Percentiles rank a stretch among this genome's conserved stretches.
Conservation (phyloP, 2,797 vertebrate species). For the Cheirogaleus major region DNA sequence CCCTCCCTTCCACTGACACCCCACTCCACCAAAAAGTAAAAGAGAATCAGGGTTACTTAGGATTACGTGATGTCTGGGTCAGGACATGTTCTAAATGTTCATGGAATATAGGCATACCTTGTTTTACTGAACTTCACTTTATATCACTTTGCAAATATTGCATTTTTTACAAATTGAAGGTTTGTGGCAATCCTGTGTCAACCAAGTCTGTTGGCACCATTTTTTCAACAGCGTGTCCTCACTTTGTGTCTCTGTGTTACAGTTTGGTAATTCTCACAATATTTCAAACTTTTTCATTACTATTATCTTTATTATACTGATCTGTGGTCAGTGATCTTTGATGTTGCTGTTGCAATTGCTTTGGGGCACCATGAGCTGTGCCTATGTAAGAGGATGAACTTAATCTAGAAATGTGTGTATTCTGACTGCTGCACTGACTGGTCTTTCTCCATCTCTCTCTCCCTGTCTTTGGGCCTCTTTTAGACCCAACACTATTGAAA, state of each 20-base stretch:
- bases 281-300: neutral
- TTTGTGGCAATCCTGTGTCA: neutral
- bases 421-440: neutral
- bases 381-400: neutral
- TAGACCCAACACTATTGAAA: neutral
- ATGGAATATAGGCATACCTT: neutral
- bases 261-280: neutral
- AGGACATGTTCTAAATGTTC: neutral
- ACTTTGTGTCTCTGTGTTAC: neutral
- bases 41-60: neutral
- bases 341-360: neutral
- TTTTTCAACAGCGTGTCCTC: neutral
- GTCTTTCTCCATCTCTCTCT: neutral
- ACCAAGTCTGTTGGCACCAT: neutral
- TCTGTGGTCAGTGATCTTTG: neutral
- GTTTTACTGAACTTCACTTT: neutral
- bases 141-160: neutral
- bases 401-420: neutral
- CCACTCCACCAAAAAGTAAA: neutral
- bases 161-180: neutral
- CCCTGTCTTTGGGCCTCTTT: neutral
- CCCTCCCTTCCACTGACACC: accelerated
- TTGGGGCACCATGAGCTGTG: neutral
- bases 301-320: neutral
- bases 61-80: neutral